Conservation (phyloP, 2,797 vertebrate genomes). For the Mycteria americana region DNA sequence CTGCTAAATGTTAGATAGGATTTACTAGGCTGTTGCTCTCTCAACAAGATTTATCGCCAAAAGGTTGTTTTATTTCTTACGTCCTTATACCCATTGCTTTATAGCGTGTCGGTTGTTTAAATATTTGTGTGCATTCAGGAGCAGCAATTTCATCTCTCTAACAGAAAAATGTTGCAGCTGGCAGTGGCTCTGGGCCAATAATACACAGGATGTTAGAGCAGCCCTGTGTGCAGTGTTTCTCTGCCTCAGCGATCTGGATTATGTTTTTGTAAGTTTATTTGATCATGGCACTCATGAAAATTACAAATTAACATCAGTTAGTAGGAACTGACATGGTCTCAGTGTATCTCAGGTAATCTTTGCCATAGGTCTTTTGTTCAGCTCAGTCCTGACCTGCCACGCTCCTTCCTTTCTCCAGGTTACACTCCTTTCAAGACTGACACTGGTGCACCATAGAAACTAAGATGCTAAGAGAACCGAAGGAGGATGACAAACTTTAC, state of each 20-base stretch:
- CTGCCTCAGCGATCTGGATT: slow-evolving; percentile 54
- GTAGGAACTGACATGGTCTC: not conserved
- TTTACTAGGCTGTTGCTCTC: not conserved
- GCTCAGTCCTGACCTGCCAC: rapidly evolving
- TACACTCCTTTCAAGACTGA: not conserved
- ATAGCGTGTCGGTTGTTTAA: not conserved
- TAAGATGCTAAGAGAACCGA: not conserved
- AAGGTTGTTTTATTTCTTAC: not conserved
- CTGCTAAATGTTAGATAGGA: not conserved
- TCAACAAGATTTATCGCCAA: not conserved
- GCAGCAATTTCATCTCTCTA: slow-evolving; percentile 7
- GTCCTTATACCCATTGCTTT: not conserved
- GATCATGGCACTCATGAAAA: slow-evolving; percentile 1
- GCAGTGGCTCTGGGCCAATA: slow-evolving; percentile 54
- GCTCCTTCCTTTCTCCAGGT: not conserved
- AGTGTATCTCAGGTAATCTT: not conserved
- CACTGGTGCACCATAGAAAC: not conserved
- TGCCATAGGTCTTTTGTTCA: not conserved
- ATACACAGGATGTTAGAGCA: slow-evolving; percentile 51
- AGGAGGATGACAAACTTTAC: not conserved
- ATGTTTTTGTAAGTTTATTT: slow-evolving; percentile 55
- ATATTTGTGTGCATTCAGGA: not conserved
- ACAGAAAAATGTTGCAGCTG: slow-evolving; percentile 46
- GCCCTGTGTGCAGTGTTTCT: slow-evolving; percentile 27
- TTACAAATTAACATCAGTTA: not conserved